A percentile compares a stretch with the other conserved stretches of the same genome.
These are phyloP conservation scores for Drosophila recens DNA, from an alignment of 2,888 invertebrate species.

Conservation along the genomic window DNA sequence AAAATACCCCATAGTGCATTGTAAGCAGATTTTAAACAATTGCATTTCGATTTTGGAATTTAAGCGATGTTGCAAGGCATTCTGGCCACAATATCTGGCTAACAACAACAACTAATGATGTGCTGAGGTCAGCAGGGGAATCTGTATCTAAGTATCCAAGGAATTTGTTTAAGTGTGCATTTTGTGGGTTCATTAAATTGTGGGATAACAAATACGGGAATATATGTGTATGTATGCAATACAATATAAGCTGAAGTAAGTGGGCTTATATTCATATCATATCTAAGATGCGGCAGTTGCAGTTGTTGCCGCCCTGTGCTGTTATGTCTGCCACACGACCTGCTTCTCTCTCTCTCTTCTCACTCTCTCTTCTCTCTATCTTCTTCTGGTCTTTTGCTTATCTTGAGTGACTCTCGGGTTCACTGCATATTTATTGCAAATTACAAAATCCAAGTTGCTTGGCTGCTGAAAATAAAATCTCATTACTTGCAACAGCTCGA, in stretches of 20 bases:
- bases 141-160: slow-evolving; percentile 17
- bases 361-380: neutral
- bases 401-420: slow-evolving; percentile 44
- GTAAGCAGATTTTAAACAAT: too few relatives aligned
- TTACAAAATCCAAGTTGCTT: slow-evolving; percentile 64
- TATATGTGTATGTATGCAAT: too few relatives aligned
- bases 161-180: slow-evolving; percentile 51
- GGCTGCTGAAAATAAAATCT: slow-evolving; percentile 65
- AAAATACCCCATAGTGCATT: too few relatives aligned
- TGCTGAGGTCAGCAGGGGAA: slow-evolving; percentile 17
- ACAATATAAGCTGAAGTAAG: slow-evolving; percentile 8
- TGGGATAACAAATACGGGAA: slow-evolving; percentile 40
- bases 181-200: slow-evolving; percentile 56
- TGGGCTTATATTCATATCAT: slow-evolving; percentile 19
- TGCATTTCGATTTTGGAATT: slow-evolving; percentile 16
- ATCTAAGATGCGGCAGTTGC: slow-evolving; percentile 14
- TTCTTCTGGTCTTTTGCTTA: slow-evolving; percentile 24
- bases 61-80: slow-evolving; percentile 9
- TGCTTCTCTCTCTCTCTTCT: slow-evolving; percentile 11
- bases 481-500: slow-evolving; percentile 74
- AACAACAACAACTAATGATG: slow-evolving; percentile 24
- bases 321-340: slow-evolving; percentile 31
- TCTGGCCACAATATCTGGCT: slow-evolving; percentile 11
- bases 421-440: slow-evolving; percentile 78
- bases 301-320: neutral